Percentiles rank a stretch among this genome's conserved stretches.
Evolutionary conservation across 2,888 invertebrate genomes (phyloP).

Genomic region (Bellardia bayeri): DNA sequence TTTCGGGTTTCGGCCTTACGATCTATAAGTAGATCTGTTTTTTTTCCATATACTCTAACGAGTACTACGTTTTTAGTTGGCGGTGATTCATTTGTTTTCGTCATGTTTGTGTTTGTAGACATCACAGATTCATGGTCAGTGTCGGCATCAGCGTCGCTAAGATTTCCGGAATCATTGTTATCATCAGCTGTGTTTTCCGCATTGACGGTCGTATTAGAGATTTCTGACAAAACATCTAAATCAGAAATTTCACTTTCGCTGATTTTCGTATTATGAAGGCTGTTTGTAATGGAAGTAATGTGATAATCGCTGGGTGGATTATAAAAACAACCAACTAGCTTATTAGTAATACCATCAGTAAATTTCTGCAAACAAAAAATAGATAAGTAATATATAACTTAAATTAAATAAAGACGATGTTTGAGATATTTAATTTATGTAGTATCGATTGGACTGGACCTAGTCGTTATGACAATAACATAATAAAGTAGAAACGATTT

Average conservation of each 20-base stretch:
- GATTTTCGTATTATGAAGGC: conserved; percentile 70
- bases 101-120: conserved; percentile 30
- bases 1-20: conserved; percentile 91
- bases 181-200: conserved; percentile 65
- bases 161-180: conserved; percentile 73
- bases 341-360: conserved; percentile 97
- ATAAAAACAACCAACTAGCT: conserved; percentile 91
- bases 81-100: conserved; percentile 55
- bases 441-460: too few species aligned
- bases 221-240: conserved; percentile 70
- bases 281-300: conserved; percentile 66
- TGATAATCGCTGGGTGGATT: conserved; percentile 76
- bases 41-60: conserved; percentile 95
- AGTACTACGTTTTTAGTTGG: conserved; percentile 88
- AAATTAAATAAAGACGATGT: too few species aligned
- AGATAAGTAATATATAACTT: not conserved
- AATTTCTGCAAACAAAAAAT: conserved; percentile 88
- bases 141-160: conserved; percentile 69
- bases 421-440: too few species aligned
- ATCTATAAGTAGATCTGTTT: conserved; percentile 96
- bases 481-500: too few species aligned
- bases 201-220: conserved; percentile 35
- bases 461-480: too few species aligned
- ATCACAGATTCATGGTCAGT: conserved; percentile 41
- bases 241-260: conserved; percentile 71